Evolutionary conservation across 2,797 vertebrate genomes (phyloP).

Genomic region (Bovichtus variegatus): DNA sequence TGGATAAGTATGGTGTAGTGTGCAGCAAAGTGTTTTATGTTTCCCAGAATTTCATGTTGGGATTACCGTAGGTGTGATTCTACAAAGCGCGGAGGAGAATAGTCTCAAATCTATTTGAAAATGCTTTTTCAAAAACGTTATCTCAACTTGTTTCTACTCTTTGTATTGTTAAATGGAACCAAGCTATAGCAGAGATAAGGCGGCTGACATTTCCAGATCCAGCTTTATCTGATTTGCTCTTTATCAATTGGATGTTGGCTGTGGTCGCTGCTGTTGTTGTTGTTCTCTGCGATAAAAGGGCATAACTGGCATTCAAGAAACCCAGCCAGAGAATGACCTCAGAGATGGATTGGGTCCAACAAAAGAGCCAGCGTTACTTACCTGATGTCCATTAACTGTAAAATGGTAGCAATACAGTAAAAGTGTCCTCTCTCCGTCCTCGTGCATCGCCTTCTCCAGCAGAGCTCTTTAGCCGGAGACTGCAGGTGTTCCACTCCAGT

Average conservation of each 20-base stretch:
- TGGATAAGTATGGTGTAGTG: slow-evolving; percentile 1
- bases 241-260: slow-evolving; percentile 48
- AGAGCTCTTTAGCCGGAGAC: slow-evolving; percentile 51
- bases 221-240: slow-evolving; percentile 51
- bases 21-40: not conserved
- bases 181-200: slow-evolving; percentile 12
- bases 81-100: not conserved
- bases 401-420: slow-evolving; percentile 21
- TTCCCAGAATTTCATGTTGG: not conserved
- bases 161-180: slow-evolving; percentile 2
- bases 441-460: not conserved
- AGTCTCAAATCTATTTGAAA: not conserved
- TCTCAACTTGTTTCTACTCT: not conserved
- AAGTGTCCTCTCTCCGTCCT: not conserved
- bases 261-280: slow-evolving; percentile 24
- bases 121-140: not conserved
- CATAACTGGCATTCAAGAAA: slow-evolving; percentile 49
- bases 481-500: slow-evolving; percentile 63
- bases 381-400: slow-evolving; percentile 4
- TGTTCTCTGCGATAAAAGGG: slow-evolving; percentile 54
- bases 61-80: slow-evolving; percentile 1
- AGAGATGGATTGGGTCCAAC: slow-evolving; percentile 30
- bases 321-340: slow-evolving; percentile 34
- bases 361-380: not conserved
- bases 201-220: slow-evolving; percentile 35